Base-by-base conservation (phyloP, 2,888 invertebrate species). In the Dastarcus helophoroides region DNA sequence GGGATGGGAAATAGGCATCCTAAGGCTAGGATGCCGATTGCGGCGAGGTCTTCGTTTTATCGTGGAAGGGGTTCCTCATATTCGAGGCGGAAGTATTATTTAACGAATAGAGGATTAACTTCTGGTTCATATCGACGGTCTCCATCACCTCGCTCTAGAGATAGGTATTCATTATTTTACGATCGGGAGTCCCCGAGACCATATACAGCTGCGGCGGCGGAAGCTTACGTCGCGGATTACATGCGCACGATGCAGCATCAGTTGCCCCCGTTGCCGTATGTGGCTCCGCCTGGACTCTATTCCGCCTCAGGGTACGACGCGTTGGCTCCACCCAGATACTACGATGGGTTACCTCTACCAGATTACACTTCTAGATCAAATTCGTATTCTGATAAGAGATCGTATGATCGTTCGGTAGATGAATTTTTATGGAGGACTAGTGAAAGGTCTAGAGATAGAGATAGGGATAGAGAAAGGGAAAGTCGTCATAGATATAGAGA, bases 241-340 rank as follows among this genome's bases (percentile, higher is more conserved):
- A 85, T 89, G 80, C 70, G 85, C 16, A 81, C 80, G 14, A 83
- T 85, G 81, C 83, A 84, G 51, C 83, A 84, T 48, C 83, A 83
- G 51, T 59, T 85, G 48, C 84, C 88, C 26, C 88, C 89, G 21
- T 63, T 89, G 54, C 85, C 86, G 13, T 89, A 85, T 59, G 82
- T 77, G 16, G 79, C 84, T 13, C 76, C 79, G n/a, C 58, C 63
- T n/a, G 57, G 58, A 25, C 61, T 61, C 58, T 70, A 44, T 34
- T 49, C 53, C 27, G 29, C 40, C 22, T 56, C 68, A 14, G 52
- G 63, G 2, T 77, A 76, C 45, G 77, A 78, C 35, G 68, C 68
- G 7, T 51, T 77, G 44, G 73, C 52, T n/a, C 38, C 47, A 13
- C 79, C 80, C 3, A 71, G 85, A n/a, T 82, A 81, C 49, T 89